Conservation (phyloP, 2,797 vertebrate species). For the Smutsia temminckii region DNA sequence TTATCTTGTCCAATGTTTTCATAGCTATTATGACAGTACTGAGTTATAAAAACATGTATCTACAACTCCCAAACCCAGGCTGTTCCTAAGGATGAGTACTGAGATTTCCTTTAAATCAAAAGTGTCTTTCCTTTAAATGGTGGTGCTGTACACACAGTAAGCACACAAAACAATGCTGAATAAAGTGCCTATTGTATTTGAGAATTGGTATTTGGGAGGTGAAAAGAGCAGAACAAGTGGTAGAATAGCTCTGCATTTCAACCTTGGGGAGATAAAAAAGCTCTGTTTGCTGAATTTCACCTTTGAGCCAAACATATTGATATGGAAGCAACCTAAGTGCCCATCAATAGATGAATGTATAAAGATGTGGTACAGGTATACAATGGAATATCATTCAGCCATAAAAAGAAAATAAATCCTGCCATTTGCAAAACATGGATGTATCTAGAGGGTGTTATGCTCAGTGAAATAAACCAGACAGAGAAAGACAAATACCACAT, state of each 20-base stretch:
- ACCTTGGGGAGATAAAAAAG: background rate
- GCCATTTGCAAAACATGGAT: too few relatives aligned
- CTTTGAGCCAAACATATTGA: too few relatives aligned
- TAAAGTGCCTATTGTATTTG: background rate
- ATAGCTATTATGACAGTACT: background rate
- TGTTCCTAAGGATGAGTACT: constrained; percentile 19
- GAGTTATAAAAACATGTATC: background rate
- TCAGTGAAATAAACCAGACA: too few relatives aligned
- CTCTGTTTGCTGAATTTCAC: background rate
- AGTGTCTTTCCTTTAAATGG: background rate
- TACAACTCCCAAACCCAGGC: background rate
- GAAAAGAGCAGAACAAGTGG: background rate
- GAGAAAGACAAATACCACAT: too few relatives aligned
- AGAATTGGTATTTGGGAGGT: background rate
- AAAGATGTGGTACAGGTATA: too few relatives aligned
- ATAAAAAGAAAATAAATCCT: too few relatives aligned
- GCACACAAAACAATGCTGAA: background rate
- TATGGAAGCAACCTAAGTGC: background rate
- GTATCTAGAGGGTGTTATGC: too few relatives aligned
- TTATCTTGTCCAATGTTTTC: background rate
- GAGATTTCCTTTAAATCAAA: background rate
- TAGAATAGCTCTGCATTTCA: background rate
- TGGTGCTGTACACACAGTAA: background rate
- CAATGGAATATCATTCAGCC: too few relatives aligned
- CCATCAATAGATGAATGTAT: too few relatives aligned